Evolutionary conservation across 2,888 invertebrate species (phyloP).

Genomic region (Petrolisthes manimaculis): DNA sequence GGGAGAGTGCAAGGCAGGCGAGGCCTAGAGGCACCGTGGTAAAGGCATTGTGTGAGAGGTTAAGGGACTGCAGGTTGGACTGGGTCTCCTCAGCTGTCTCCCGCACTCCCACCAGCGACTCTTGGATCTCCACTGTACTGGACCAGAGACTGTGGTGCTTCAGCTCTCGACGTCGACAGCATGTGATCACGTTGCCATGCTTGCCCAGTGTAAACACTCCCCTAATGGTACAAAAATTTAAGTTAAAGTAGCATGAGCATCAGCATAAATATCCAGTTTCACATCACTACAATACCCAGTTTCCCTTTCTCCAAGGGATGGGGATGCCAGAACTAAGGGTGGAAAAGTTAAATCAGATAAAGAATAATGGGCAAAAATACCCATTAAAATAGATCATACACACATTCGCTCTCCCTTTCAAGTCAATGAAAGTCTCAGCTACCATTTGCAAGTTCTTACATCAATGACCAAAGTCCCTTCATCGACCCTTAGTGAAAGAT

Average conservation of each 20-base stretch:
- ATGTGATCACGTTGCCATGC: conserved; percentile 65
- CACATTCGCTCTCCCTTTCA: no score
- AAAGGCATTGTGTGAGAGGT: conserved; percentile 92
- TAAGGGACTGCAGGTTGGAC: conserved; percentile 81
- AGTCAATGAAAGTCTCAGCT: no score
- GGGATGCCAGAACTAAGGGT: no score
- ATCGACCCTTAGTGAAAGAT: no score
- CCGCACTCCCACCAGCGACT: conserved; percentile 74
- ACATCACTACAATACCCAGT: neutral
- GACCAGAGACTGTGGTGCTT: conserved; percentile 81
- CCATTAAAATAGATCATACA: no score
- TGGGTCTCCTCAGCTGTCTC: conserved; percentile 47
- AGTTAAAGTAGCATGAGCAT: neutral
- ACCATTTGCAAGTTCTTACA: no score
- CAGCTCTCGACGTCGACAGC: conserved; percentile 69
- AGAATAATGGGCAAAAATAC: neutral
- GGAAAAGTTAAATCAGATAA: neutral
- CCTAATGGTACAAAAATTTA: conserved; percentile 12
- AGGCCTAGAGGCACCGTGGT: conserved; percentile 87
- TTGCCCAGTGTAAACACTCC: conserved; percentile 61
- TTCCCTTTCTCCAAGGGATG: no score
- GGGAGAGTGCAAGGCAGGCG: conserved; percentile 88
- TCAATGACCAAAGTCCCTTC: no score
- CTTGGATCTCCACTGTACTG: conserved; percentile 64
- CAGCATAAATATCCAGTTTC: neutral